Conservation (phyloP, 64 coral and sea anemone species). For the Cladopsammia gracilis region DNA sequence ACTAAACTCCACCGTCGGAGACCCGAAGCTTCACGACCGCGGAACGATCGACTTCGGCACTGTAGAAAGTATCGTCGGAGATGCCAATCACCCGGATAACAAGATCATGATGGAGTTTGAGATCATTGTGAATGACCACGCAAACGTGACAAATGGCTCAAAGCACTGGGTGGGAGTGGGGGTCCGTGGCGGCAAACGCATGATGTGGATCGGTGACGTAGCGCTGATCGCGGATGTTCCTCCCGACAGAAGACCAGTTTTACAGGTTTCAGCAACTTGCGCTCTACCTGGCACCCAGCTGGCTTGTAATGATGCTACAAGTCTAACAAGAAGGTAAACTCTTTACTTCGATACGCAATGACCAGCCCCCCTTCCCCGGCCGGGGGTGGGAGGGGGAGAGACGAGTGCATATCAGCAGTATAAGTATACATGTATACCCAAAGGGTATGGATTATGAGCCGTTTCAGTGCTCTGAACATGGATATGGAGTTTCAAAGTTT, state of each 20-base stretch:
- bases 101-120: slow-evolving; percentile 81
- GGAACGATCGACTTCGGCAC: slow-evolving; percentile 80
- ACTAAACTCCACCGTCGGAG: slow-evolving; percentile 79
- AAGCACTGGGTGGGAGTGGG: slow-evolving; percentile 92
- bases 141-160: slow-evolving; percentile 80
- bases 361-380: too few species aligned
- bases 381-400: too few species aligned
- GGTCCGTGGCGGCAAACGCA: slow-evolving; percentile 82
- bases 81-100: slow-evolving; percentile 29
- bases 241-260: slow-evolving; percentile 67
- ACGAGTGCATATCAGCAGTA: too few species aligned
- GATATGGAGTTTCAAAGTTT: too few species aligned
- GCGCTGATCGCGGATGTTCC: slow-evolving; percentile 71
- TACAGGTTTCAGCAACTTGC: slow-evolving; percentile 60
- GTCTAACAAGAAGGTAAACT: slow-evolving; percentile 53
- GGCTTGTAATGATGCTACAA: slow-evolving; percentile 57
- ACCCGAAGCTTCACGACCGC: slow-evolving; percentile 68
- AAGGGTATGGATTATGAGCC: too few species aligned
- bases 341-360: neutral
- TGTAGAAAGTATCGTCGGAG: slow-evolving; percentile 34
- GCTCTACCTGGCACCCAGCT: neutral
- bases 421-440: too few species aligned
- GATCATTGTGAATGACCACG: slow-evolving; percentile 87
- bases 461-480: too few species aligned
- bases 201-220: slow-evolving; percentile 97